Evolutionary conservation across 2,797 vertebrate species (phyloP).

Genomic region (Decapterus maruadsi): DNA sequence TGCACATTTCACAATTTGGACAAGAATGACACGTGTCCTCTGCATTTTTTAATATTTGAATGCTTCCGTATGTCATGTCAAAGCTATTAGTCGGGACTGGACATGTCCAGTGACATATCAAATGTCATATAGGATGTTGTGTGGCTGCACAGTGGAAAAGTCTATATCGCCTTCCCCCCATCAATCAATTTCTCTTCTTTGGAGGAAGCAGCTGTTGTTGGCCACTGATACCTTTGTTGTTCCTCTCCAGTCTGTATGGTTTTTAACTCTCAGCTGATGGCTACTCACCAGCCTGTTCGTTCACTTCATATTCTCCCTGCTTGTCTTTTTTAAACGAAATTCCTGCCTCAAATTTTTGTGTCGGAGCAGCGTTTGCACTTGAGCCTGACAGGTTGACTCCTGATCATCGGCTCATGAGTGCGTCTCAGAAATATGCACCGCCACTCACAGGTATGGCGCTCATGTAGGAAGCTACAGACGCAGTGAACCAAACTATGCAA

Average conservation of each 20-base stretch:
- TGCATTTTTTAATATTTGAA: conserved; percentile 20
- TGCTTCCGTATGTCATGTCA: conserved; percentile 61
- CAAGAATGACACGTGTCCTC: conserved; percentile 44
- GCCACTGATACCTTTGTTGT: conserved; percentile 74
- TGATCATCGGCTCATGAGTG: not conserved
- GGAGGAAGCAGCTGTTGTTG: conserved; percentile 79
- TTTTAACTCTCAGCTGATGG: conserved; percentile 50
- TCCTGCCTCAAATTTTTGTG: conserved; percentile 38
- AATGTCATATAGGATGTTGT: conserved; percentile 69
- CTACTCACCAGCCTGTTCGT: conserved; percentile 49
- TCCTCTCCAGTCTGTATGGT: conserved; percentile 50
- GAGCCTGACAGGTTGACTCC: not conserved
- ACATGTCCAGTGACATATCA: conserved; percentile 65
- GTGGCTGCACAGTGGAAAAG: conserved; percentile 53
- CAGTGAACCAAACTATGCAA: not conserved
- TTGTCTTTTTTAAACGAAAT: conserved; percentile 7
- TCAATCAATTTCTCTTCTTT: conserved; percentile 61
- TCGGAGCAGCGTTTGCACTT: conserved; percentile 3
- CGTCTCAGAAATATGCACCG: conserved; percentile 8
- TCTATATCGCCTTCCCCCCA: conserved; percentile 61
- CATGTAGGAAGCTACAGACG: not conserved
- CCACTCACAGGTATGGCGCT: not conserved
- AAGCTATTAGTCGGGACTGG: conserved; percentile 45
- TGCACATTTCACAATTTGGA: conserved; percentile 58
- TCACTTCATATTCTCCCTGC: conserved; percentile 40